phyloP scores from a whole-genome alignment of 2,888 invertebrate genomes.

The Julus scanicus region DNA sequence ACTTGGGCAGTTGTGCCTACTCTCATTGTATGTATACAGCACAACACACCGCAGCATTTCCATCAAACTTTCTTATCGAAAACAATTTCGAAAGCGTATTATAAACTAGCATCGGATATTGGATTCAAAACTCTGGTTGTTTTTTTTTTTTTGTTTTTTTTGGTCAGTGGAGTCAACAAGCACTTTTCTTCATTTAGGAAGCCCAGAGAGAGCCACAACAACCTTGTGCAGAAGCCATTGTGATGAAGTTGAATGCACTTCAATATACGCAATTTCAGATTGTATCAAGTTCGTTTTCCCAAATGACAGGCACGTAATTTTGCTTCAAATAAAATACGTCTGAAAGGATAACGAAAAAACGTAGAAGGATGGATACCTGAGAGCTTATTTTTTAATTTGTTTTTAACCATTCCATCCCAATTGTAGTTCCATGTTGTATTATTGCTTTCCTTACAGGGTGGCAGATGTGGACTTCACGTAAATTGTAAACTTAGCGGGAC shows the following conservation, averaged over 20 bases:
- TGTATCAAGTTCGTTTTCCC: conserved; percentile 36
- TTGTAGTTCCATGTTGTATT: no score
- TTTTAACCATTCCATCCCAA: background rate
- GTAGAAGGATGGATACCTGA: background rate
- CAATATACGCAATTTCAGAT: conserved; percentile 34
- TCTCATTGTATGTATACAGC: no score
- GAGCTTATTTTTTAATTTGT: background rate
- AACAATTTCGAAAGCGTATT: background rate
- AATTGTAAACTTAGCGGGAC: no score
- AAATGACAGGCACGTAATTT: conserved; percentile 27
- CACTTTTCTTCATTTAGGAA: background rate
- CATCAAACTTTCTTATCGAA: conserved; percentile 1
- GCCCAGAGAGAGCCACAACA: conserved; percentile 1
- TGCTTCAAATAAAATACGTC: background rate
- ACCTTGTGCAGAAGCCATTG: conserved; percentile 9
- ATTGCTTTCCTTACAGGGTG: no score
- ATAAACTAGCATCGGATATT: background rate
- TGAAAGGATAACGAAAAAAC: background rate
- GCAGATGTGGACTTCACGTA: no score
- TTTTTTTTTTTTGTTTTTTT: background rate
- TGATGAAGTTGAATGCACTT: conserved; percentile 17
- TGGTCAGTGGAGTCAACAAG: conserved; percentile 19
- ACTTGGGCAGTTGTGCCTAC: no score
- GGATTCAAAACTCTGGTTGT: background rate
- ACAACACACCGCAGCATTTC: no score